Evolutionary conservation across 2,888 invertebrate species (phyloP), one percentile per base, ranked within the genome.

Genomic region (Unio pictorum): DNA sequence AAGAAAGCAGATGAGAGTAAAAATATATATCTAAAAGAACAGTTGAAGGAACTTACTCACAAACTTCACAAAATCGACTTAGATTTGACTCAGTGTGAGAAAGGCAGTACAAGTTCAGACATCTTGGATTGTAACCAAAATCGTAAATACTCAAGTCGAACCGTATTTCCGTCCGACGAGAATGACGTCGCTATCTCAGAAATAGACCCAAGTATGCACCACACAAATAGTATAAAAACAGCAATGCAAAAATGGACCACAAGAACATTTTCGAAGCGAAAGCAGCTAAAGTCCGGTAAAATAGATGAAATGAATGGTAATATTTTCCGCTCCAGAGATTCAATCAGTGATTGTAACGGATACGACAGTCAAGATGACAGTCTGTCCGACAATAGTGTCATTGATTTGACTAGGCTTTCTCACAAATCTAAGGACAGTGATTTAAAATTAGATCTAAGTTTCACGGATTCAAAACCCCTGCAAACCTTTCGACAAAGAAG

Each of bases 201-300:
- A 23, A n/a, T 64, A 20, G n/a, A 34, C 8, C 20, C 8, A n/a
- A 15, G 20, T 45, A 64, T 67, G 23, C 64, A 58, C 6, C 66
- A 71, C 34, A 54, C 56, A 8, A 78, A 74, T 61, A 80, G 80
- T 66, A 66, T 85, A 11, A 84, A 83, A 70, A 68, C 74, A 56
- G 81, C 81, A 55, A 74, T 85, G 68, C 84, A 85, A 68, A 83
- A 82, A 68, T 75, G 82, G 67, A 81, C 84, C 17, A 78, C 81
- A 68, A 81, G 77, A 67, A 83, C 81, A 58, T 82, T 84, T 67
- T 72, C 80, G 26, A 81, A 76, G 63, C 23, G 8, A 54, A 63
- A 55, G 62, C 45, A 45, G 15, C 45, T 15, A 11, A 45, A 45
- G 45, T 45, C 45, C 3, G 11, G 15, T 45, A 45, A 45, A 45